Evolutionary conservation across 2,113 vertebrate genomes (phyloP).

Genomic region (Uria lomvia): DNA sequence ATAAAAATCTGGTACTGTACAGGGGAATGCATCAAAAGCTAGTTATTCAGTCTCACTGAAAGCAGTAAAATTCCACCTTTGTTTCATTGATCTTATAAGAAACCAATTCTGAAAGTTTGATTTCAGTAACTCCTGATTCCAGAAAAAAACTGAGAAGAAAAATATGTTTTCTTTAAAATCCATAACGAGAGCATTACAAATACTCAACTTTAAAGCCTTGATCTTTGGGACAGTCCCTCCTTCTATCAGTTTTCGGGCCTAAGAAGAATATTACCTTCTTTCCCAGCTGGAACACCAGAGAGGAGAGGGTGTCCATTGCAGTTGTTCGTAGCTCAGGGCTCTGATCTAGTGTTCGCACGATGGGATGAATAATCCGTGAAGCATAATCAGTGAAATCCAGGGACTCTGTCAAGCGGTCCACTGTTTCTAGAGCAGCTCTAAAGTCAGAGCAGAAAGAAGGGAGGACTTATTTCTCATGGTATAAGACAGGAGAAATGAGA

Average conservation of each 20-base stretch:
- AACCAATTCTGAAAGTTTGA: not conserved
- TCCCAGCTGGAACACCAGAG: slow-evolving; percentile 94
- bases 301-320: slow-evolving; percentile 96
- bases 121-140: not conserved
- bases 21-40: not conserved
- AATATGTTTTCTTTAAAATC: not conserved
- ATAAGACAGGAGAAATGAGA: not conserved
- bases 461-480: not conserved
- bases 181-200: not conserved
- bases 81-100: not conserved
- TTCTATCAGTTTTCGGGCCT: not conserved
- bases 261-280: slow-evolving; percentile 84
- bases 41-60: not conserved
- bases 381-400: slow-evolving; percentile 98
- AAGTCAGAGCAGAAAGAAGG: not conserved
- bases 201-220: not conserved
- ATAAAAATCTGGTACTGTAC: slow-evolving; percentile 98
- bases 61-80: not conserved
- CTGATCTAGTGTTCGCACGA: slow-evolving; percentile 89
- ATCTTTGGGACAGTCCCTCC: not conserved
- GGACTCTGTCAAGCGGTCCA: slow-evolving; percentile 93
- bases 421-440: slow-evolving; percentile 93
- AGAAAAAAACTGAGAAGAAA: not conserved
- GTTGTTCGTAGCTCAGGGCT: slow-evolving; percentile 91
- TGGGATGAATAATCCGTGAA: slow-evolving; percentile 96